phyloP scores from a whole-genome alignment of 2,797 vertebrate species.

The Rachycentron canadum region DNA sequence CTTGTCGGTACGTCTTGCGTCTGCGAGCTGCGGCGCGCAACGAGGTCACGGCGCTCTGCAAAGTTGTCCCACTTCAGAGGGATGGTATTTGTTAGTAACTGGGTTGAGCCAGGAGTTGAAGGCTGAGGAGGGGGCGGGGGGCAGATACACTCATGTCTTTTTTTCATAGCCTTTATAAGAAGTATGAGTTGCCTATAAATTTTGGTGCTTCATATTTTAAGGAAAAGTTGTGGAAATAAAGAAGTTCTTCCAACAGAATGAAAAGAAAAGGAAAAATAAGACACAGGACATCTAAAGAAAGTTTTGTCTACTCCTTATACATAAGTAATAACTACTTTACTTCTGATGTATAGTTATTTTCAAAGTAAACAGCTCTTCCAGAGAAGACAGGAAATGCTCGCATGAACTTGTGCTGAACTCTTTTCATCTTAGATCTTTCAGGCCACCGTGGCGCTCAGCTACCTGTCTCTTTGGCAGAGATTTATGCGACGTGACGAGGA shows the following conservation, averaged over 20 bases:
- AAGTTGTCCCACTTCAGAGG: constrained; percentile 55
- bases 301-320: not conserved
- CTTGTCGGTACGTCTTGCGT: no score
- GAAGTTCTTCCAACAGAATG: not conserved
- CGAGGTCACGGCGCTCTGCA: constrained; percentile 50
- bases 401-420: constrained; percentile 45
- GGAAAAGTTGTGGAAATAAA: not conserved
- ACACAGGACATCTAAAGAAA: not conserved
- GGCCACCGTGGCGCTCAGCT: constrained; percentile 35
- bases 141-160: no score
- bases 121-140: no score
- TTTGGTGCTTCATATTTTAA: constrained; percentile 28
- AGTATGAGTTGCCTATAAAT: constrained; percentile 37
- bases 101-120: constrained; percentile 36
- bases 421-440: constrained; percentile 29
- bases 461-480: constrained; percentile 28
- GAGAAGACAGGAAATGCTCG: constrained; percentile 10
- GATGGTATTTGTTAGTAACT: constrained; percentile 43
- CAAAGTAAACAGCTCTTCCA: not conserved
- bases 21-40: constrained; percentile 8
- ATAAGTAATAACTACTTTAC: not conserved
- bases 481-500: constrained; percentile 50
- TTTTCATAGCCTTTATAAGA: no score
- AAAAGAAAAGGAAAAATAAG: not conserved
- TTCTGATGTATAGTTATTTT: constrained; percentile 2